Percentiles rank a stretch among this genome's conserved stretches.
These are phyloP conservation scores for Eublepharis macularius DNA, from an alignment of 2,113 vertebrate species.

Conservation along the genomic window DNA sequence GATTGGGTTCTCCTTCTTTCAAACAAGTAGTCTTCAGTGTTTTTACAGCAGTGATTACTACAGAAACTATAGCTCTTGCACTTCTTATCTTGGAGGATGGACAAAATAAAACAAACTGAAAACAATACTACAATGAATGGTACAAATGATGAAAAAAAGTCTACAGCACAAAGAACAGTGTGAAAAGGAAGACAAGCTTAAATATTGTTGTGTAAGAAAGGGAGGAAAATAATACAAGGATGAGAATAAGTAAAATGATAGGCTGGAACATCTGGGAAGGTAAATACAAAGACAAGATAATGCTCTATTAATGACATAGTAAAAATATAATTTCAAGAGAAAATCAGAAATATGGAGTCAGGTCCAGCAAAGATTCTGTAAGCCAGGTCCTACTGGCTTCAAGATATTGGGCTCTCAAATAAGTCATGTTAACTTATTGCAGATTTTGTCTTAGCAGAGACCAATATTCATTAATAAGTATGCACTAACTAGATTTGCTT, in stretches of 20 bases:
- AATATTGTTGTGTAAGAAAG: conserved; percentile 99
- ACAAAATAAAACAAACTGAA: conserved; percentile 86
- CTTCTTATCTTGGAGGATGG: conserved; percentile 87
- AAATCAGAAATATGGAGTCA: conserved; percentile 43
- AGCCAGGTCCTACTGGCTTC: conserved; percentile 48
- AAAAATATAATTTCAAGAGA: conserved; percentile 49
- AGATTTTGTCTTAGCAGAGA: conserved; percentile 8
- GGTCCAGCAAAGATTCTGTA: conserved; percentile 46
- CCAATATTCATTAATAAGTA: conserved; percentile 32
- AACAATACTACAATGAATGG: conserved; percentile 81
- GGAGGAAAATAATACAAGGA: conserved; percentile 98
- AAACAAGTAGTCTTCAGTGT: conserved; percentile 86
- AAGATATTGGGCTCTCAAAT: background rate
- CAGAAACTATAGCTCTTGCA: conserved; percentile 86
- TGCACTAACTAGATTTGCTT: conserved; percentile 32
- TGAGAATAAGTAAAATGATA: conserved; percentile 99
- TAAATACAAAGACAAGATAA: conserved; percentile 79
- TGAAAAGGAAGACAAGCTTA: conserved; percentile 98
- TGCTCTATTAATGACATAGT: conserved; percentile 73
- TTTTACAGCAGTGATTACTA: conserved; percentile 82
- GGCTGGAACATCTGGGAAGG: conserved; percentile 98
- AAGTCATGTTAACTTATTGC: background rate
- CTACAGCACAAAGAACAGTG: conserved; percentile 98
- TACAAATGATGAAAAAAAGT: conserved; percentile 70
- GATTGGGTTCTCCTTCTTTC: conserved; percentile 59